A percentile compares a stretch with the other conserved stretches of the same genome.
Conservation (phyloP, 2,113 vertebrate species). For the Malurus alboscapulatus region DNA sequence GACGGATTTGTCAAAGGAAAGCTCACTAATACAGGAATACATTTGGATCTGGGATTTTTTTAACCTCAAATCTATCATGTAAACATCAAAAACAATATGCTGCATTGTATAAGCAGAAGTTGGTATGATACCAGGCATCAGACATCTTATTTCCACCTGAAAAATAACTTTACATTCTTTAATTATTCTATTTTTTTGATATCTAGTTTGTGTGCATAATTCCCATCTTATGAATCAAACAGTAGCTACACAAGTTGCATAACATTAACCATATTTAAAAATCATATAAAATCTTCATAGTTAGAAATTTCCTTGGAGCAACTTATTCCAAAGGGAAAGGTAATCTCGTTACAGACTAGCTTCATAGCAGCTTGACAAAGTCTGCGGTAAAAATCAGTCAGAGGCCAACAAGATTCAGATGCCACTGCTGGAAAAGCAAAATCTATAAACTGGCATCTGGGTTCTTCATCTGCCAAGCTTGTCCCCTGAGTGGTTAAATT, state of each 20-base stretch:
- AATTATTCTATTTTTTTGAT: neutral
- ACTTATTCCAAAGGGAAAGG: neutral
- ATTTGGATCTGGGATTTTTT: accelerated
- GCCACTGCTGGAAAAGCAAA: neutral
- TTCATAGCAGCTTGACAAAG: neutral
- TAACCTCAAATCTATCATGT: neutral
- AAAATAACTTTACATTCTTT: neutral
- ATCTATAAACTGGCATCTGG: neutral
- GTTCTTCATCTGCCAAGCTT: slow-evolving; percentile 29
- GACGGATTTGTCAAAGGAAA: neutral
- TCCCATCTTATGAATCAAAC: neutral
- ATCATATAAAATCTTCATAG: neutral
- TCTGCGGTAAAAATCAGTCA: neutral
- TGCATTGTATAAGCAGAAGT: neutral
- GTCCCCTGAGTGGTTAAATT: slow-evolving; percentile 4
- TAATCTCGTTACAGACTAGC: neutral
- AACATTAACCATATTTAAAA: neutral
- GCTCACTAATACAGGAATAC: neutral
- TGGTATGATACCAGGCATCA: neutral
- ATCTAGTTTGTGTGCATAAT: neutral
- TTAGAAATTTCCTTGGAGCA: neutral
- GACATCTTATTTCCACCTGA: neutral
- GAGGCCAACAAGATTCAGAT: neutral
- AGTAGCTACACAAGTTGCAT: neutral
- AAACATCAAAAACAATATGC: neutral